Conservation (phyloP, 2,113 vertebrate genomes). For the Formicarius rufipectus region DNA sequence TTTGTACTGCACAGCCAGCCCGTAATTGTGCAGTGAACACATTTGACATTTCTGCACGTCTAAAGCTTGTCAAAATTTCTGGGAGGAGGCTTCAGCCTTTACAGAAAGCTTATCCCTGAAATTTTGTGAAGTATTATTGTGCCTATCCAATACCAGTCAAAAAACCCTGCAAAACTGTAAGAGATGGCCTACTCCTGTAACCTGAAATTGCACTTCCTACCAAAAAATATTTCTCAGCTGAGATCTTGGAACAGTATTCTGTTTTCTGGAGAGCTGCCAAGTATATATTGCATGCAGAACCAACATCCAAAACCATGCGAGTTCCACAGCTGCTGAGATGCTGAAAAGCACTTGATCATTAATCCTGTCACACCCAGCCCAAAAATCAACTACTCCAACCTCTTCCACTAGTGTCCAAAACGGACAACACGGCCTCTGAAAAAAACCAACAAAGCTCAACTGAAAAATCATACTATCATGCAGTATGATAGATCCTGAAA, state of each 20-base stretch:
- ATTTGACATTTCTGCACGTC: not conserved
- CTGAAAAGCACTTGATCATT: slow-evolving; percentile 63
- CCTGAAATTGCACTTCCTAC: slow-evolving; percentile 51
- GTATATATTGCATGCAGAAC: slow-evolving; percentile 38
- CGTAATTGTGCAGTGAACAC: not conserved
- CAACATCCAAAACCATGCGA: not conserved
- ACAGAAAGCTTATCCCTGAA: not conserved
- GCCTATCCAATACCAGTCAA: not conserved
- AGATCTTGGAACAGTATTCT: slow-evolving; percentile 44
- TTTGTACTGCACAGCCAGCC: not conserved
- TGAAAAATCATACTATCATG: not conserved
- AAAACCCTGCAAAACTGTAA: not conserved
- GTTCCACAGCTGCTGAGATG: slow-evolving; percentile 43
- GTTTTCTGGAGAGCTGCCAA: slow-evolving; percentile 57
- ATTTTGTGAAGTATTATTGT: not conserved
- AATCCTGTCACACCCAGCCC: slow-evolving; percentile 51
- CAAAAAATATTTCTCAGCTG: slow-evolving; percentile 51
- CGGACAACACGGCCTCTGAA: not conserved
- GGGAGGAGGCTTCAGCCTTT: not conserved
- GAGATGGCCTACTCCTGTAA: not conserved
- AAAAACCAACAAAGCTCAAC: not conserved
- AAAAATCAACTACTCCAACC: slow-evolving; percentile 44
- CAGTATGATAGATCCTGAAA: slow-evolving; percentile 28
- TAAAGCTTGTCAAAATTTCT: not conserved
- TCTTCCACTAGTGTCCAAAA: not conserved